Conservation (phyloP, 2,113 vertebrate genomes). For the Arizona elegans region DNA sequence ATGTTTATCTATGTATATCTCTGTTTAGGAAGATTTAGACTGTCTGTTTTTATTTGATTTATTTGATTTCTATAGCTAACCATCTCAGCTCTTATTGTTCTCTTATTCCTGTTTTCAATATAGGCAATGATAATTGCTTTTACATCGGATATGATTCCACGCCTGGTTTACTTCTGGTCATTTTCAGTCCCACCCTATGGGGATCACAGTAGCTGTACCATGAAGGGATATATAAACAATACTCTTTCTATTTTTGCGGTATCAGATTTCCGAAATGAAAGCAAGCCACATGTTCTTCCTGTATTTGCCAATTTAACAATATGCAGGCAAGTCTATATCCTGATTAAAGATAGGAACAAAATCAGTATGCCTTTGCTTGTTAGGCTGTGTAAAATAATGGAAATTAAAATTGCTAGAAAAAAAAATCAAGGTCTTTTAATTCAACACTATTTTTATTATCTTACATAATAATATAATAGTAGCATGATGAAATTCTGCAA, state of each 20-base stretch:
- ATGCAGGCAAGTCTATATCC: conserved; percentile 80
- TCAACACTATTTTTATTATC: neutral
- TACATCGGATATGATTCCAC: conserved; percentile 94
- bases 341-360: conserved; percentile 14
- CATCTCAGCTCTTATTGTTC: neutral
- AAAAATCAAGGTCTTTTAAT: neutral
- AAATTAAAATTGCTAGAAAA: neutral
- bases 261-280: conserved; percentile 73
- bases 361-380: neutral
- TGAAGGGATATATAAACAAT: conserved; percentile 90
- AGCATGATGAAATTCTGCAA: neutral
- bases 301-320: conserved; percentile 62
- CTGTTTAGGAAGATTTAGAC: neutral
- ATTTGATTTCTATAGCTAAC: conserved; percentile 5
- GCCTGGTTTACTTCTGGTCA: conserved; percentile 94
- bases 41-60: conserved; percentile 19
- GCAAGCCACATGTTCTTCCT: conserved; percentile 56
- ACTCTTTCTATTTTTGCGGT: conserved; percentile 83
- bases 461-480: neutral
- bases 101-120: conserved; percentile 22
- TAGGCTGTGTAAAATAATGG: neutral
- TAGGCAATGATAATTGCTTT: conserved; percentile 95
- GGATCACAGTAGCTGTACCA: conserved; percentile 69
- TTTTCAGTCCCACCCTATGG: conserved; percentile 85
- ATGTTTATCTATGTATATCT: neutral